Evolutionary conservation across 1,140 invertebrate species (phyloP).

Genomic region (Lutraria rhynchaena): DNA sequence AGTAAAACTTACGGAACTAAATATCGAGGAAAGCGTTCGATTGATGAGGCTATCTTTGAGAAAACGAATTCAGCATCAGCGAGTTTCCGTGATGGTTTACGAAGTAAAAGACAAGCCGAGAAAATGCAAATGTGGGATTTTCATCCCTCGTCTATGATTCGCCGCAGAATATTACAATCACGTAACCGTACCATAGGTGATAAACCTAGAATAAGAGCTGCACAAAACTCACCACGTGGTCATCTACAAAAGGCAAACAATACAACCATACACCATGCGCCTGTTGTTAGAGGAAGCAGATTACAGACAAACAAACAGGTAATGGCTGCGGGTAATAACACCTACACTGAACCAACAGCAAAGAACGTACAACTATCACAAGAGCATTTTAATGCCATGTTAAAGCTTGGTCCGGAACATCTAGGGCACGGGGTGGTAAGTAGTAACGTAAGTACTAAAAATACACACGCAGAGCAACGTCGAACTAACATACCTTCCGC

Average conservation of each 20-base stretch:
- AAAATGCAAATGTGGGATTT: constrained; percentile 2
- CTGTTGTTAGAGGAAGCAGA: not conserved
- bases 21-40: no score
- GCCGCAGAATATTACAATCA: not conserved
- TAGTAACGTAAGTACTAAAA: no score
- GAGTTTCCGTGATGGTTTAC: no score
- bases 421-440: no score
- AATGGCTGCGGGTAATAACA: no score
- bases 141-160: constrained; percentile 3
- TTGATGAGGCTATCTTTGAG: no score
- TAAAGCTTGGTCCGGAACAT: no score
- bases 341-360: not conserved
- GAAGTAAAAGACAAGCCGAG: not conserved
- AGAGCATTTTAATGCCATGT: not conserved
- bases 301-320: not conserved
- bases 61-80: no score
- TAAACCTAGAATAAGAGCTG: not conserved
- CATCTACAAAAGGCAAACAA: not conserved
- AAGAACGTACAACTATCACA: not conserved
- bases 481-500: not conserved
- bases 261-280: not conserved
- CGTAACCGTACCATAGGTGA: not conserved
- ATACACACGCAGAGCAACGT: no score
- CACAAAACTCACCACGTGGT: not conserved
- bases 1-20: no score